Conservation (phyloP, 2,888 invertebrate genomes). For the Ctena decussata region DNA sequence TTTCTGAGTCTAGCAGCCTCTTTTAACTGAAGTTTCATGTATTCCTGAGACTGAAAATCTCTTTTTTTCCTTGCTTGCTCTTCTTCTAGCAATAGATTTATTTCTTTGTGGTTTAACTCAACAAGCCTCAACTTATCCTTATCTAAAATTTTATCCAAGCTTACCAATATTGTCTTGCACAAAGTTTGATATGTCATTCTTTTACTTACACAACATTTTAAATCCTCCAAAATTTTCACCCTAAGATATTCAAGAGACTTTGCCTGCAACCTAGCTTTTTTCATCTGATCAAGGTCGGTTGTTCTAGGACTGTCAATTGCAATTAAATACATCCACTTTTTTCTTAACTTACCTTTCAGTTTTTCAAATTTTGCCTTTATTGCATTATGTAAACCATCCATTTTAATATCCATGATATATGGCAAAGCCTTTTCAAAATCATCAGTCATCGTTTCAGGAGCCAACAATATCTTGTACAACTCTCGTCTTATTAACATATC, state of each 20-base stretch:
- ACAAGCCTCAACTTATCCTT: not conserved
- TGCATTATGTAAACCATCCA: not conserved
- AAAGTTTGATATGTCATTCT: not conserved
- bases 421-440: not conserved
- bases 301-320: not conserved
- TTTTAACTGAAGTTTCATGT: not conserved
- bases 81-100: not conserved
- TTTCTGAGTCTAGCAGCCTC: not conserved
- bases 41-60: not conserved
- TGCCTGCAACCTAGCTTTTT: not conserved
- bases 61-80: not conserved
- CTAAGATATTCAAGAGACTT: constrained; percentile 1
- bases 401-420: not conserved
- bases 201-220: not conserved
- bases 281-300: not conserved
- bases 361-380: not conserved
- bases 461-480: not conserved
- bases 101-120: not conserved
- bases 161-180: not conserved
- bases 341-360: not conserved
- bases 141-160: not conserved
- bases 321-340: not conserved
- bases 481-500: constrained; percentile 3
- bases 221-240: not conserved
- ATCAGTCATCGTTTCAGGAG: not conserved